A percentile compares a stretch with the other conserved stretches of the same genome.
phyloP scores from a whole-genome alignment of 1,140 invertebrate genomes.

The Drusus annulatus region DNA sequence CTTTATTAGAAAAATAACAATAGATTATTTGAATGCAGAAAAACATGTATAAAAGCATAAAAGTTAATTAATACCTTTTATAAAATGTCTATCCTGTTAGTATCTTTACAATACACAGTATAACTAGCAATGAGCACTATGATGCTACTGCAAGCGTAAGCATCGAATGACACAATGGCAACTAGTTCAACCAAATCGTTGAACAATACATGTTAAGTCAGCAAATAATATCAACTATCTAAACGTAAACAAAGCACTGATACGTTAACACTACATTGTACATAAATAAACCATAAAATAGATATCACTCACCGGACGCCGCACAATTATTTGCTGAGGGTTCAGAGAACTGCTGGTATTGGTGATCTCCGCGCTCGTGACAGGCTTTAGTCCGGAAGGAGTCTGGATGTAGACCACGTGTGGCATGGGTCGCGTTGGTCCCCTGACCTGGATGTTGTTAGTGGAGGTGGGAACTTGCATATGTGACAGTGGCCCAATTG shows the following conservation, averaged over 20 bases:
- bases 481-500: slow-evolving; percentile 2
- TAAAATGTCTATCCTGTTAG: no score
- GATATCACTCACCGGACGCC: slow-evolving; percentile 66
- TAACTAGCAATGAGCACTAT: no score
- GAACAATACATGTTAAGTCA: no score
- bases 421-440: slow-evolving; percentile 62
- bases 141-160: no score
- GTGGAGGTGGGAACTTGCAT: slow-evolving; percentile 27
- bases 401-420: slow-evolving; percentile 70
- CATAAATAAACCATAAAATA: not conserved
- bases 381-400: slow-evolving; percentile 66
- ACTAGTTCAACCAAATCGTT: no score
- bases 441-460: slow-evolving; percentile 62
- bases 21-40: not conserved
- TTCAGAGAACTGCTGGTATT: slow-evolving; percentile 67
- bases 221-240: no score
- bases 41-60: not conserved
- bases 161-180: no score
- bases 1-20: not conserved
- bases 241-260: no score
- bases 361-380: slow-evolving; percentile 66
- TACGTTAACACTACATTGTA: no score
- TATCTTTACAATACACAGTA: no score
- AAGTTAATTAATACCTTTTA: no score
- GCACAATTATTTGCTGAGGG: slow-evolving; percentile 69